Percentiles rank a stretch among this genome's conserved stretches.
phyloP scores from a whole-genome alignment of 2,888 invertebrate genomes.

The Aplocera efformata region DNA sequence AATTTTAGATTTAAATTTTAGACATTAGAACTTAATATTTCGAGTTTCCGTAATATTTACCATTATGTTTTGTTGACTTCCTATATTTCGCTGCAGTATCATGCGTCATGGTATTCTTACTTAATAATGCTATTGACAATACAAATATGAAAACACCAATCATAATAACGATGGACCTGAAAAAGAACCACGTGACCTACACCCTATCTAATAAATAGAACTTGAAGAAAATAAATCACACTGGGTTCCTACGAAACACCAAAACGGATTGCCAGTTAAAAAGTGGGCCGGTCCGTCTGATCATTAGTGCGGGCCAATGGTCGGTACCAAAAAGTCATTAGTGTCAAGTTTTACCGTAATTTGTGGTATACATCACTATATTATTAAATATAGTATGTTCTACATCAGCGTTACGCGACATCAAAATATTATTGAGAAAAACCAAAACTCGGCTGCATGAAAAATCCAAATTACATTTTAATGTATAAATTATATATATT shows the following conservation, averaged over 20 bases:
- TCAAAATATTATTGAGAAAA: background rate
- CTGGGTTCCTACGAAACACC: slow-evolving; percentile 14
- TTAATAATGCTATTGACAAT: too few relatives aligned
- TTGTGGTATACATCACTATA: slow-evolving; percentile 52
- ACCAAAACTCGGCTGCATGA: too few relatives aligned
- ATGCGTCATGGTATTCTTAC: too few relatives aligned
- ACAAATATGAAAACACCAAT: too few relatives aligned
- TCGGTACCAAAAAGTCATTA: slow-evolving; percentile 79
- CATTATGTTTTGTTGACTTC: too few relatives aligned
- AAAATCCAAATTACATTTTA: background rate
- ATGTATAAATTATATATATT: background rate
- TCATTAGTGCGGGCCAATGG: slow-evolving; percentile 77
- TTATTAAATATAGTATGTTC: slow-evolving; percentile 24
- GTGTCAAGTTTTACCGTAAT: slow-evolving; percentile 75
- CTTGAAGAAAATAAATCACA: background rate
- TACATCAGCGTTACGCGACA: slow-evolving; percentile 8
- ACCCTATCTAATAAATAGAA: background rate
- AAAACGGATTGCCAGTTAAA: slow-evolving; percentile 69
- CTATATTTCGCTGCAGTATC: too few relatives aligned
- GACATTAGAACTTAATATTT: too few relatives aligned
- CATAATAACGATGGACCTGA: too few relatives aligned
- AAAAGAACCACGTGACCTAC: too few relatives aligned
- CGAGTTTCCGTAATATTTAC: too few relatives aligned
- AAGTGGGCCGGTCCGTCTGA: slow-evolving; percentile 69
- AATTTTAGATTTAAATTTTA: too few relatives aligned